Conservation (phyloP, 2,888 invertebrate genomes). For the Hedychridium roseum region DNA sequence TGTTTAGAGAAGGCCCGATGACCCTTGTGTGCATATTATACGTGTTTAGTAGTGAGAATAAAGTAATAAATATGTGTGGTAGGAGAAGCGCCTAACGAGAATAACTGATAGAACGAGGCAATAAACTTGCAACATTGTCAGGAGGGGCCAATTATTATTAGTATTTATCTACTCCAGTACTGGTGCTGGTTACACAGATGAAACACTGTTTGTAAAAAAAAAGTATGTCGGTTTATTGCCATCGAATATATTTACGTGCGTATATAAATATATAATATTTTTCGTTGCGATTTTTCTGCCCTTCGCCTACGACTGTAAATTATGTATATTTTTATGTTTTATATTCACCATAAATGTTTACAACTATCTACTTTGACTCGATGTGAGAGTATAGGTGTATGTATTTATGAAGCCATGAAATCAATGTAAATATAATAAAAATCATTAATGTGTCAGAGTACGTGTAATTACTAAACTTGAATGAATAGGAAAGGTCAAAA, state of each 20-base stretch:
- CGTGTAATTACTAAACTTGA: no score
- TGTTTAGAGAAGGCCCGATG: neutral
- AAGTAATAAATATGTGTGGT: neutral
- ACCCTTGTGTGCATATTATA: conserved; percentile 8
- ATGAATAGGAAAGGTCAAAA: no score
- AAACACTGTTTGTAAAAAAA: conserved; percentile 27
- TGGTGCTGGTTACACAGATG: conserved; percentile 12
- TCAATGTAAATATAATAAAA: conserved; percentile 45
- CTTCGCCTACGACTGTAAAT: conserved; percentile 47
- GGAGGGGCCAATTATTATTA: conserved; percentile 42
- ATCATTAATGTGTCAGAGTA: no score
- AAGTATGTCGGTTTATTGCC: conserved; percentile 13
- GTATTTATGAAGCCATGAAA: conserved; percentile 48
- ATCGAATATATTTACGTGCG: neutral
- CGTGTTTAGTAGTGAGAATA: conserved; percentile 4
- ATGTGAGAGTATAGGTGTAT: conserved; percentile 36
- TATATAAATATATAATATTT: conserved; percentile 23
- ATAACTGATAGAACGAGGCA: conserved; percentile 4
- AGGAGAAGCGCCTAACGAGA: neutral
- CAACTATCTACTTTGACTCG: conserved; percentile 22
- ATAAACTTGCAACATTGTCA: conserved; percentile 24
- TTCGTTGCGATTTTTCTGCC: conserved; percentile 32
- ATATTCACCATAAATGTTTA: conserved; percentile 33
- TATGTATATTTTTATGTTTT: conserved; percentile 54
- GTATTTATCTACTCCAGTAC: conserved; percentile 13